Conservation (phyloP, 1,140 invertebrate species). For the Drosophila burlai region DNA sequence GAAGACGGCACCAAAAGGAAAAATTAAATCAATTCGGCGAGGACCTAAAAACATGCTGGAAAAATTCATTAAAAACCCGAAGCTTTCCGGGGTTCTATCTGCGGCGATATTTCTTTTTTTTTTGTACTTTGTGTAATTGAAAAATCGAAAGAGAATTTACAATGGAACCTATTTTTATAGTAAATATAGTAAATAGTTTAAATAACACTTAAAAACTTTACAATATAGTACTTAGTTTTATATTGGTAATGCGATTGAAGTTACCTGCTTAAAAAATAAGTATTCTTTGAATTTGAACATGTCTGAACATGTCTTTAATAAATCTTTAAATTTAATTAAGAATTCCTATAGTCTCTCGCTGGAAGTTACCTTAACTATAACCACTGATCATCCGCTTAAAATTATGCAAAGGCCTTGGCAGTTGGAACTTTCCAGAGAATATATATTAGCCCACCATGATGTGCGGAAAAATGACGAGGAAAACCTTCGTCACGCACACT, state of each 20-base stretch:
- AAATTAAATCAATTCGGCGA: slow-evolving; percentile 67
- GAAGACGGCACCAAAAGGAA: slow-evolving; percentile 45
- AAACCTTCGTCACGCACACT: slow-evolving; percentile 60
- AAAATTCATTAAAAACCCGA: slow-evolving; percentile 67
- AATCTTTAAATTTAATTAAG: background rate
- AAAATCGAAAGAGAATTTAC: background rate
- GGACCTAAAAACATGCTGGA: slow-evolving; percentile 53
- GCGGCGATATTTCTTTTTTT: slow-evolving; percentile 9
- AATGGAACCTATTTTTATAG: too few species aligned
- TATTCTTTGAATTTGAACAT: too few species aligned
- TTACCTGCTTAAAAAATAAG: background rate
- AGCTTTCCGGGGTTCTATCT: slow-evolving; percentile 9
- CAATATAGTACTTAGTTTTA: background rate
- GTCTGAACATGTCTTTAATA: too few species aligned
- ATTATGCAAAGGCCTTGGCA: slow-evolving; percentile 10
- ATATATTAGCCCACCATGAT: slow-evolving; percentile 31
- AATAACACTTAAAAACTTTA: too few species aligned
- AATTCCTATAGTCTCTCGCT: too few species aligned
- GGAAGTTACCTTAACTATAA: background rate
- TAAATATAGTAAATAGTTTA: background rate
- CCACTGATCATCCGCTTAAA: background rate
- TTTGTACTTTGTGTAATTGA: slow-evolving; percentile 12
- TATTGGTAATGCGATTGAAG: background rate
- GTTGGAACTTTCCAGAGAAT: slow-evolving; percentile 7
- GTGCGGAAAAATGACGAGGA: slow-evolving; percentile 20